Conservation (phyloP, 37 sponge, comb jelly and placozoan species). For the Aphrocallistes beatrix region DNA sequence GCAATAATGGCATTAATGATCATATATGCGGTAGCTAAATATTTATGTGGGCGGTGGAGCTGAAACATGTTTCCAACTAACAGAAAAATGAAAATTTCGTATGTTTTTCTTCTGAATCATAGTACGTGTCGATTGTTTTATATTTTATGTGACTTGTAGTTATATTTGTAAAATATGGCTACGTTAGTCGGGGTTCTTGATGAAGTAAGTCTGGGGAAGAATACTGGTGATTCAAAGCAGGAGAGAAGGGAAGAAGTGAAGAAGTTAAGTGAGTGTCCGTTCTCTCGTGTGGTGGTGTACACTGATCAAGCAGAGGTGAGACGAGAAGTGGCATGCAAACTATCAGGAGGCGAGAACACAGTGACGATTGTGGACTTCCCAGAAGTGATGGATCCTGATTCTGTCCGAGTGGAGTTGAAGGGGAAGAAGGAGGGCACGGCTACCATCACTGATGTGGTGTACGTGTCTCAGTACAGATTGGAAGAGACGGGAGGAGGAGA, state of each 20-base stretch:
- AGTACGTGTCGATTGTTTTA: too few relatives aligned
- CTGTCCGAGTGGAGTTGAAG: slow-evolving; percentile 10
- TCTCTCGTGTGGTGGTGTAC: slow-evolving; percentile 18
- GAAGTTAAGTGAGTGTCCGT: background rate
- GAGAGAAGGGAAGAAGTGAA: background rate
- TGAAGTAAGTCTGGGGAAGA: background rate
- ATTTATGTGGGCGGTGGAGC: too few relatives aligned
- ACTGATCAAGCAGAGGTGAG: background rate
- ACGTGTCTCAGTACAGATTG: background rate
- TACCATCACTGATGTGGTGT: background rate
- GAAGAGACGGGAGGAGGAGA: background rate
- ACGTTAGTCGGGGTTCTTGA: background rate
- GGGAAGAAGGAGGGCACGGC: background rate
- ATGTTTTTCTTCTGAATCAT: too few relatives aligned
- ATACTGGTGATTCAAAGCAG: too few relatives aligned
- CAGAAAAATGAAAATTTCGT: too few relatives aligned
- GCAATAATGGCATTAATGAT: too few relatives aligned
- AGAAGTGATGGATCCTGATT: background rate
- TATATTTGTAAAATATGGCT: background rate
- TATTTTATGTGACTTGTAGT: too few relatives aligned
- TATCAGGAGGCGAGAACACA: background rate
- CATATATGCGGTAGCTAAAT: too few relatives aligned
- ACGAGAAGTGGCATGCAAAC: background rate
- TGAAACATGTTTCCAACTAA: too few relatives aligned
- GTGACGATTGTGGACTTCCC: background rate